phyloP scores from a whole-genome alignment of 1,140 invertebrate species.

The Drosophila serrata region DNA sequence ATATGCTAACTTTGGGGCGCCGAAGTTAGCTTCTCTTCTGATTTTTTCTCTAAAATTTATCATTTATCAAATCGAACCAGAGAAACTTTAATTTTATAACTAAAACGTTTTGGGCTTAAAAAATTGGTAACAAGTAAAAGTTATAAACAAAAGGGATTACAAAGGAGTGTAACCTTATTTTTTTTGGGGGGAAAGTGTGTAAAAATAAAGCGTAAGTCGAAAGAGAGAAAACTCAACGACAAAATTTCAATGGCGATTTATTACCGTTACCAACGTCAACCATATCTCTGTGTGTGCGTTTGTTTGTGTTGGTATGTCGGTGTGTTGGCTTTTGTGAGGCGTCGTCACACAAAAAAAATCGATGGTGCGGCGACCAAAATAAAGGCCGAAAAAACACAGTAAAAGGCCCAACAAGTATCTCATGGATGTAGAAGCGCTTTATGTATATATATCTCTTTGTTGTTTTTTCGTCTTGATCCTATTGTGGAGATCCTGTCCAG shows the following conservation, averaged over 20 bases:
- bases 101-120: not conserved
- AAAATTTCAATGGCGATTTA: conserved; percentile 78
- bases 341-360: conserved; percentile 58
- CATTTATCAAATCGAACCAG: not conserved
- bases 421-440: conserved; percentile 17
- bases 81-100: not conserved
- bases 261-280: conserved; percentile 68
- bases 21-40: no score
- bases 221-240: conserved; percentile 11
- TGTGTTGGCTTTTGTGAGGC: conserved; percentile 18
- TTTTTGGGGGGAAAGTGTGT: not conserved
- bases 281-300: conserved; percentile 15
- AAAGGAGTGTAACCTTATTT: not conserved
- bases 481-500: not conserved
- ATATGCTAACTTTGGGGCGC: no score
- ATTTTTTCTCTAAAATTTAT: no score
- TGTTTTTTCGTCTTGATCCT: not conserved
- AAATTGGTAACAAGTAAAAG: not conserved
- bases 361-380: conserved; percentile 75
- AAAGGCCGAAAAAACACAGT: conserved; percentile 59
- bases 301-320: conserved; percentile 15
- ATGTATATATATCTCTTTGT: not conserved
- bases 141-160: not conserved
- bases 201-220: conserved; percentile 9
- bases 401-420: conserved; percentile 58